Conservation (phyloP, 2,113 vertebrate genomes). For the Oreotragus oreotragus region DNA sequence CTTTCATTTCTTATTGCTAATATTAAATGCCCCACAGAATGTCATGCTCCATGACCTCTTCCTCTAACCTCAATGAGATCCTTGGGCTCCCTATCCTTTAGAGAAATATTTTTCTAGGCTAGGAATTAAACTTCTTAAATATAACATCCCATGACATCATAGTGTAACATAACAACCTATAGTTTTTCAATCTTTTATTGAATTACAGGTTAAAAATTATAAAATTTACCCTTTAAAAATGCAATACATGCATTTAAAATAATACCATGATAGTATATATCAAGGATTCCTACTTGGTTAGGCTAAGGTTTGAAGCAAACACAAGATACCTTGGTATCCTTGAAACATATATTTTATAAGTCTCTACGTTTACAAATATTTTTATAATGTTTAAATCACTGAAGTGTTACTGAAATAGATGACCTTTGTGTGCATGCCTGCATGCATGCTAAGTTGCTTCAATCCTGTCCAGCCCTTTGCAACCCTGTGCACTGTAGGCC, state of each 20-base stretch:
- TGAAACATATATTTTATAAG: neutral
- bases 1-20: neutral
- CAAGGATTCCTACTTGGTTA: neutral
- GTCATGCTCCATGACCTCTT: neutral
- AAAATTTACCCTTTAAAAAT: neutral
- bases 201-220: neutral
- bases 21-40: neutral
- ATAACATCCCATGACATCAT: neutral
- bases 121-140: neutral
- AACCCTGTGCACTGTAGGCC: neutral
- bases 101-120: neutral
- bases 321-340: neutral
- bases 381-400: neutral
- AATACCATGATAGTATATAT: neutral
- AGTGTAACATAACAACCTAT: neutral
- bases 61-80: neutral
- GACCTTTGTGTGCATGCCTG: neutral
- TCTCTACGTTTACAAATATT: neutral
- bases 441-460: neutral
- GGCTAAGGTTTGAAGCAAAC: slow-evolving; percentile 11
- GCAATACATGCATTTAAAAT: neutral
- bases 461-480: neutral
- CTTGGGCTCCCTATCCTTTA: neutral
- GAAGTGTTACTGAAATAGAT: neutral
- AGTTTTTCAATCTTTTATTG: neutral